Conservation (phyloP, 2,888 invertebrate species). For the Ischnura elegans region DNA sequence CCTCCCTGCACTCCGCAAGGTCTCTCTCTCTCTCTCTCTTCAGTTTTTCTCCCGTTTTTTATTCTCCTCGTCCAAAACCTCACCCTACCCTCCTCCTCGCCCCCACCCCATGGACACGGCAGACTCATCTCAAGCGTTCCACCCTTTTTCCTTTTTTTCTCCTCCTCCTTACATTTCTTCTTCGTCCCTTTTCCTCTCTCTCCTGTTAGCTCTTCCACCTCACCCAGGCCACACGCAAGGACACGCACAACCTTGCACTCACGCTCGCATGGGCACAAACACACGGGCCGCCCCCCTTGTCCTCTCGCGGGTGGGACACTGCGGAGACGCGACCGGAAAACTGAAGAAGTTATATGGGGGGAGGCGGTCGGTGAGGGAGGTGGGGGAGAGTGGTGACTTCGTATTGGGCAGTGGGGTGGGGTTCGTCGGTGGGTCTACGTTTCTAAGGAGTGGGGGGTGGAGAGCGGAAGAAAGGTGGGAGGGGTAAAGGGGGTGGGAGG, state of each 20-base stretch:
- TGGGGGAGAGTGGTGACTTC: background rate
- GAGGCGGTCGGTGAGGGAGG: background rate
- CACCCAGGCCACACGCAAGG: background rate
- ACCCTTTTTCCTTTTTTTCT: background rate
- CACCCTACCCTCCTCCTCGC: background rate
- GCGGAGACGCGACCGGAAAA: conserved; percentile 65
- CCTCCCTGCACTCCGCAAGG: conserved; percentile 21
- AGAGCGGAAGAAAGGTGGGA: background rate
- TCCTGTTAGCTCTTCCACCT: background rate
- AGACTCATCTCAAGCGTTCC: background rate
- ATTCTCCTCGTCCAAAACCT: background rate
- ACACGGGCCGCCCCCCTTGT: conserved; percentile 29
- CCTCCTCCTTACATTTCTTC: background rate
- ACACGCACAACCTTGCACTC: background rate
- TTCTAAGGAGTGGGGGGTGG: background rate
- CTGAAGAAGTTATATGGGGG: conserved; percentile 9
- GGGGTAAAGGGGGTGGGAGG: background rate
- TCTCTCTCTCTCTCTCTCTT: conserved; percentile 50
- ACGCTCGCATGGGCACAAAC: background rate
- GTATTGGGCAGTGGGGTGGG: background rate
- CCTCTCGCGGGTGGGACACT: conserved; percentile 61
- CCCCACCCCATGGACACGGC: background rate
- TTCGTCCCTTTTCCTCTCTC: background rate
- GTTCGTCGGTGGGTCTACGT: background rate
- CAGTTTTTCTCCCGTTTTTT: background rate